Base-by-base conservation (phyloP, 2,113 vertebrate genomes). In the Hemichromis elongatus region DNA sequence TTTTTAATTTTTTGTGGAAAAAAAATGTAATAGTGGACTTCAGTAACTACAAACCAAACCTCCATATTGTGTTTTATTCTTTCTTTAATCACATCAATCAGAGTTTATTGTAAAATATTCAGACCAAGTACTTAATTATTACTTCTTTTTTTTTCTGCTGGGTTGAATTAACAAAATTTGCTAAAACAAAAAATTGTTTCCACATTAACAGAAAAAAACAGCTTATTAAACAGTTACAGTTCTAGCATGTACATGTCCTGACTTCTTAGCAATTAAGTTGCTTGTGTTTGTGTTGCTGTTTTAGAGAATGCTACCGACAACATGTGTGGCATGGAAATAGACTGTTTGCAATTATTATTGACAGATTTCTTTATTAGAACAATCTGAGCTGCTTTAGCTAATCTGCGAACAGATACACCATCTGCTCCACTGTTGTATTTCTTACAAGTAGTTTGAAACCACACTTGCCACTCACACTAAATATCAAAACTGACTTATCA, bases 361-460 rank as follows among this genome's bases (percentile, higher is more conserved):
- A 81, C 42, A 21, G 42, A 33, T 55, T 28, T 56, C 47, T 86
- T 77, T 24, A 37, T 55, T 52, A 21, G 66, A 86, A 53, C 40
- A 79, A 16, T 10, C 18, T 50, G 28, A 61, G 8, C 26, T 21
- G 47, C 30, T 86, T 47, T 80, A 45, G 52, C 33, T 68, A 56
- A 56, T 42, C 18, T 54, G 35, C 5, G 4, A 79, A 79, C 59
- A 53, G 26, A 33, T 40, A 55, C 47, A 84, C 28, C 30, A 82
- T 57, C 42, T 80, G 35, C 30, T 63, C 24, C 13, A 16, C 33
- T 45, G 40, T 53, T 54, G 7, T 21, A 35, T 70, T 77, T 81
- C 18, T 52, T 35, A 84, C 83, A 59, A 59, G 56, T 16, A 10
- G 24, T 79, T 45, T 82, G 53, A 57, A 79, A 81, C 45, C 70